Evolutionary conservation across 2,888 invertebrate genomes (phyloP), one percentile per base, ranked within the genome.

Genomic region (Synergus umbraculus): DNA sequence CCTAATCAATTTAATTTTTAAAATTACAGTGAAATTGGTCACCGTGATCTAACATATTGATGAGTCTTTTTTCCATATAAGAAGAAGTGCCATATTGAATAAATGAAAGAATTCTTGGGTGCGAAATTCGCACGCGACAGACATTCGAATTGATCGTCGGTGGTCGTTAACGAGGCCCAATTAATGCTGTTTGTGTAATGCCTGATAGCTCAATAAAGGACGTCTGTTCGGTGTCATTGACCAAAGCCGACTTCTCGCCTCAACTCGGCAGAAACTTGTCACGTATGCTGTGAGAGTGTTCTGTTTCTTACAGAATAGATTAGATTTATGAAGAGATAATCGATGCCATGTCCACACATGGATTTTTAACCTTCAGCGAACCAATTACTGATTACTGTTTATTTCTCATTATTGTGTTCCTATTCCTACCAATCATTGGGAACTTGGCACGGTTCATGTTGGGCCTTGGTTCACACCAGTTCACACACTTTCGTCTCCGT

Each of bases 241-340:
- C 44, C 69, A 69, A 69, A 69, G 29, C 29, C 46, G 69, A 49
- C 49, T 46, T 69, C 49, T 69, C 69, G 49, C 54, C 73, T 73
- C 37, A 10, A 63, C 63, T 63, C 2, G 22, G 63, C 3, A 29
- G 22, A 63, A 29, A 13, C 63, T 29, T 54, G 15, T 15, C 44
- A 37, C 54, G 15, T 18, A 73, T 54, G 54, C 73, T 73, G 41
- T 73, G 54, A 73, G 73, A 73, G 2, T 73, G 37, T 49, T 73
- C 49, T 37, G n/a, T 37, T 73, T 73, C 49, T 73, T 54, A 37
- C 10, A 54, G n/a, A 73, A 73, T 49, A n/a, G 41, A 54, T 73
- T 73, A 37, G 80, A 85, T 85, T 84, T 84, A 84, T 83, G 76
- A 82, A 78, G 78, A 78, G 77, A 78, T 78, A 80, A 81, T 80